Evolutionary conservation across 2,113 vertebrate species (phyloP), one percentile per base, ranked within the genome.

Genomic region (Lophura nycthemera): DNA sequence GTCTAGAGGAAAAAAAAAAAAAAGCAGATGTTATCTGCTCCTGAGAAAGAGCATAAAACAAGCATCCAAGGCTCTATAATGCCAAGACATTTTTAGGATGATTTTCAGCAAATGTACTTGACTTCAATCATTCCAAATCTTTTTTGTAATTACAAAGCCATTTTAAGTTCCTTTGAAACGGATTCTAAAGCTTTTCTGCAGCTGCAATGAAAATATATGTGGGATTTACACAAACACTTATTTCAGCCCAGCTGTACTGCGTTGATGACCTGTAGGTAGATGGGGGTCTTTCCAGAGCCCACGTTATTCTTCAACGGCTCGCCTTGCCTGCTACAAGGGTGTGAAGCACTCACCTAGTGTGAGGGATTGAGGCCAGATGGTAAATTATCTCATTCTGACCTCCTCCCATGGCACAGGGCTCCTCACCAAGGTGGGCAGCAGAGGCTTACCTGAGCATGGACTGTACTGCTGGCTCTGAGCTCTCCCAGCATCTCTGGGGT

Each of bases 101-200:
- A 21, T 80, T 86, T 94, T 89, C 94, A 92, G 69, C 59, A 84
- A 36, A 61, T 27, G 36, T 60, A 71, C 85, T 95, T 89, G 91
- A 89, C 82, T 91, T 93, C 94, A 65, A 12, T 89, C 45, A 90
- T 93, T 94, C 52, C 43, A 72, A 82, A 94, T 89, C 81, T 89
- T 15, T 90, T 96, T 93, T 89, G 74, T 79, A 93, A 94, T 96
- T 90, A 82, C 54, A 93, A 94, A 92, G 86, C n/a, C 54, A 76
- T 86, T 95, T 95, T 66, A 45, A 82, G 71, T 75, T 90, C 70
- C 83, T 94, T 94, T 95, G 92, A 95, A 96, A 96, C 47, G 7
- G 10, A 75, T 75, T 96, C 83, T 88, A 75, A 92, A 93, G 66
- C 86, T 84, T 21, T 86, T 93, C 63, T 47, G 60, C 70, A 86